These are phyloP conservation scores for Cylindroiulus punctatus DNA, from an alignment of 2,888 invertebrate species.

Conservation along the genomic window DNA sequence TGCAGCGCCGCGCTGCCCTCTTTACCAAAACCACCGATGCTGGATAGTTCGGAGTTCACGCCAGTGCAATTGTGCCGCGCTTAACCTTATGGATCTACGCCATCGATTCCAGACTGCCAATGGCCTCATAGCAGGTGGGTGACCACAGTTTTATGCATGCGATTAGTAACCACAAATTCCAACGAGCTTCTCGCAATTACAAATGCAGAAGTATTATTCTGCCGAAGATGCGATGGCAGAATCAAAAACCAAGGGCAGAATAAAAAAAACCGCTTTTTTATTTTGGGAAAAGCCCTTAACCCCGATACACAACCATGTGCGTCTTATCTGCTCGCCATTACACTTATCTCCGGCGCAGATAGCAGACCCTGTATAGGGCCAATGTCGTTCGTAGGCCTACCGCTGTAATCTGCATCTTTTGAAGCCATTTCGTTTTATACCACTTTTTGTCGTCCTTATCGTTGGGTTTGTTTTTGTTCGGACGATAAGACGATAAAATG, in stretches of 20 bases:
- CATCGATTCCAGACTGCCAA: constrained; percentile 26
- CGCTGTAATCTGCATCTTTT: background rate
- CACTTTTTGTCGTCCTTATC: background rate
- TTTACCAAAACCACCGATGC: background rate
- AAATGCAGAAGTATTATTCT: too few relatives aligned
- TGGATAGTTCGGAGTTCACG: constrained; percentile 35
- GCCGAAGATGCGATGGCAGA: too few relatives aligned
- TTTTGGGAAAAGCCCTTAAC: constrained; percentile 34
- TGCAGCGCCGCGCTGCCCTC: background rate
- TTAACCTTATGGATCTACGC: constrained; percentile 40
- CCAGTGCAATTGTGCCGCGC: constrained; percentile 6
- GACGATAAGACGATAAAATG: background rate
- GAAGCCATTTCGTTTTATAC: background rate
- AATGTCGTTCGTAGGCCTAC: background rate
- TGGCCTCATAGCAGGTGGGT: constrained; percentile 24
- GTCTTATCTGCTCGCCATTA: constrained; percentile 34
- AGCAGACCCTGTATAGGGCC: constrained; percentile 25
- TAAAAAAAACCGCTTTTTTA: background rate
- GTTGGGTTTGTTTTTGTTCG: background rate
- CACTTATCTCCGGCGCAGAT: constrained; percentile 14
- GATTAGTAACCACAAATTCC: background rate
- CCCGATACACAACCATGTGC: constrained; percentile 33
- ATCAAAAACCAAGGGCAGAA: background rate
- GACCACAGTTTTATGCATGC: background rate
- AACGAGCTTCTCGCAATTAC: too few relatives aligned